Conservation (phyloP, 2,888 invertebrate species). For the Lypha dubia region DNA sequence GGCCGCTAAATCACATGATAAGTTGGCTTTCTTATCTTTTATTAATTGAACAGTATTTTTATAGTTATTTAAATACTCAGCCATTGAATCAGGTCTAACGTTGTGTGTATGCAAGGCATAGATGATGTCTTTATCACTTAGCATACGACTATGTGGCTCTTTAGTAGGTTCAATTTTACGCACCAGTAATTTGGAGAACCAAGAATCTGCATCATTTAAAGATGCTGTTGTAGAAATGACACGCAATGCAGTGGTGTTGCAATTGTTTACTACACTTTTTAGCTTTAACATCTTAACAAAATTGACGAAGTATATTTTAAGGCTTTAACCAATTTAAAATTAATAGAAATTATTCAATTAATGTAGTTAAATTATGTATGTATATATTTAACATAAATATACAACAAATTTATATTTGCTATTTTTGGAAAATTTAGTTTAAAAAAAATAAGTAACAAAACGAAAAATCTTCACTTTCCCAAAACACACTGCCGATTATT, state of each 20-base stretch:
- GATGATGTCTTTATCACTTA: constrained; percentile 97
- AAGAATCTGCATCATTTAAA: constrained; percentile 86
- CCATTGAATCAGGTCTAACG: constrained; percentile 94
- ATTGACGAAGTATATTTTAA: constrained; percentile 23
- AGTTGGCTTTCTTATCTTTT: constrained; percentile 88
- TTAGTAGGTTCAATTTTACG: constrained; percentile 96
- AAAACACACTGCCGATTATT: constrained; percentile 20
- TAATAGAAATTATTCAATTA: background rate
- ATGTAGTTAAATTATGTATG: background rate
- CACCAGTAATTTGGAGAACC: constrained; percentile 94
- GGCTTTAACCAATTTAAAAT: constrained; percentile 11
- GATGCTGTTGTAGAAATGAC: constrained; percentile 76
- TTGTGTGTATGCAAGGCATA: constrained; percentile 98
- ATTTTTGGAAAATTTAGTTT: constrained; percentile 40
- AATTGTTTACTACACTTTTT: constrained; percentile 68
- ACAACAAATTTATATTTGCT: background rate
- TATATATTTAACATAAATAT: background rate
- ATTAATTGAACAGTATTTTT: constrained; percentile 91
- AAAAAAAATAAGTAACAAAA: constrained; percentile 61
- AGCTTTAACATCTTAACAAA: constrained; percentile 73
- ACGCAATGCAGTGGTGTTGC: constrained; percentile 72
- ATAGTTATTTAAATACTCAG: constrained; percentile 94
- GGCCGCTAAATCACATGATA: constrained; percentile 94
- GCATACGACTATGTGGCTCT: constrained; percentile 97
- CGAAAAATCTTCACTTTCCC: constrained; percentile 48